These are phyloP conservation scores for Coranthus polyacanthus DNA, from an alignment of 2,797 vertebrate genomes.

Conservation along the genomic window DNA sequence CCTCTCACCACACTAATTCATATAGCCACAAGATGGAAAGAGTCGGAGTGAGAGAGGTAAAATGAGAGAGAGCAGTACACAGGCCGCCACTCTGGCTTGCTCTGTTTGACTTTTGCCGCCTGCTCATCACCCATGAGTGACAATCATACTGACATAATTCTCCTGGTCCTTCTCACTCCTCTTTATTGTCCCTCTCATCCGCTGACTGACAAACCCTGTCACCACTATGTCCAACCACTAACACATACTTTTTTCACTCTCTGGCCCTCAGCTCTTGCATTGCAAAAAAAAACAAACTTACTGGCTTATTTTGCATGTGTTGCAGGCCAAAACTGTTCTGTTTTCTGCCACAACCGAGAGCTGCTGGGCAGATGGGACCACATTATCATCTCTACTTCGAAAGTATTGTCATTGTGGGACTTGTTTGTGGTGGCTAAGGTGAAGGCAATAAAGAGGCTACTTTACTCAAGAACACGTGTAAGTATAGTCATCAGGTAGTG, in stretches of 20 bases:
- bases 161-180: slow-evolving; percentile 87
- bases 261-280: slow-evolving; percentile 60
- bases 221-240: slow-evolving; percentile 22
- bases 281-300: slow-evolving; percentile 86
- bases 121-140: slow-evolving; percentile 87
- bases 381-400: slow-evolving; percentile 67
- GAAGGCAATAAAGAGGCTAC: slow-evolving; percentile 11
- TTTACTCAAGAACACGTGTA: too few relatives aligned
- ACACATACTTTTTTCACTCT: slow-evolving; percentile 33
- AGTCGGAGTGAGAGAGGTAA: slow-evolving; percentile 77
- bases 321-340: slow-evolving; percentile 85
- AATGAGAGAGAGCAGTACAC: slow-evolving; percentile 72
- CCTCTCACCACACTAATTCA: slow-evolving; percentile 91
- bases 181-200: slow-evolving; percentile 85
- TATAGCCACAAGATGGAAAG: slow-evolving; percentile 92
- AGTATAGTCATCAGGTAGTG: too few relatives aligned
- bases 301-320: slow-evolving; percentile 90
- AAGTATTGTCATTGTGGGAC: slow-evolving; percentile 29
- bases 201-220: slow-evolving; percentile 32
- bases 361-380: slow-evolving; percentile 85
- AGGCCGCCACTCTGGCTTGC: slow-evolving; percentile 66
- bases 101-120: slow-evolving; percentile 60
- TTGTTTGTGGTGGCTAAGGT: slow-evolving; percentile 21
- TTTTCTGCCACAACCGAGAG: slow-evolving; percentile 79
- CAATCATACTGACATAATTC: slow-evolving; percentile 95